Evolutionary conservation across 2,888 invertebrate species (phyloP), one percentile per base, ranked within the genome.

Genomic region (Rhorus exstirpatorius): DNA sequence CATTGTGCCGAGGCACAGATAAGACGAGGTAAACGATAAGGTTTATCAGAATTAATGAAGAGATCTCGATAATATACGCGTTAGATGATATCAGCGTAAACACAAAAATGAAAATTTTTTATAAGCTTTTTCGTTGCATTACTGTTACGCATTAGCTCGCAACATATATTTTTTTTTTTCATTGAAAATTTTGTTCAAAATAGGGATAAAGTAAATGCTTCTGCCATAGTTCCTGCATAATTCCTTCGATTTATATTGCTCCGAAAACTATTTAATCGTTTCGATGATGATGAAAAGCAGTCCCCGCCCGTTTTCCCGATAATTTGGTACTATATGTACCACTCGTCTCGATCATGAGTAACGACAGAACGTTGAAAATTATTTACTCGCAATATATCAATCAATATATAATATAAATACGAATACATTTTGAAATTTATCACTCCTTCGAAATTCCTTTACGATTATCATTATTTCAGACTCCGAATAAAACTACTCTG

Each of bases 211-310:
- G 61, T 68, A 19, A 26, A 60, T 31, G 55, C 68, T 7, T 49
- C 70, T 31, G 65, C 60, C 61, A 46, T 35, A 49, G 38, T 83
- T 21, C 83, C 80, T n/a, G 53, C 76, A 44, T n/a, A 72, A 74
- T 19, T 72, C 80, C 14, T 72, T 75, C 19, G 83, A 77, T 83
- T 68, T 80, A 83, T 68, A 67, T 83, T 24, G 24, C 78, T 10
- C 44, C 74, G 46, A 8, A 49, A 72, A 55, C 81, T 31, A 19
- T 49, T 19, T 80, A 78, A 75, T 65, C 58, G 58, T 19, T 58
- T 61, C 35, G n/a, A n/a, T n/a, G 12, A 75, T n/a, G 65, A 79
- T 60, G 19, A 60, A 76, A 71, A 14, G 8, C 60, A 8, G 51
- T 19, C 49, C 24, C 41, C 19, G 49, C 38, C n/a, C n/a, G n/a